These are phyloP conservation scores for Isaurus tuberculatus DNA, from an alignment of 92 coral and sea anemone species.

Conservation along the genomic window DNA sequence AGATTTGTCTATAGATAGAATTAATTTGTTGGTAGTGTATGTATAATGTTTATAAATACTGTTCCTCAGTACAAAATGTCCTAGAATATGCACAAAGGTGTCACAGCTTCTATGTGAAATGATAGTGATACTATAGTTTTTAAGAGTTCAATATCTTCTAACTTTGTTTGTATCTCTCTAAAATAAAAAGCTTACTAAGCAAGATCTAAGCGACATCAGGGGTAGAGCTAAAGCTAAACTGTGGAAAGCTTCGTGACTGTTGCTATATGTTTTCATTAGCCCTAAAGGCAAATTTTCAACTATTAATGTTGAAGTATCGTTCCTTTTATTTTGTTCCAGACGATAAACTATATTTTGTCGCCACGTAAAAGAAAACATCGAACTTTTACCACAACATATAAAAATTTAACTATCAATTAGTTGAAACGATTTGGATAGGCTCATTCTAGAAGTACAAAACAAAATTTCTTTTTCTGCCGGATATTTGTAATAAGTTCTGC, in stretches of 20 bases:
- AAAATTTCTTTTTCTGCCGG: background rate
- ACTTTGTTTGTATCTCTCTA: no score
- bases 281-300: slow-evolving; percentile 15
- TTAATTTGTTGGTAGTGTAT: background rate
- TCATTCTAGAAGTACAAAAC: background rate
- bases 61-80: background rate
- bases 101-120: background rate
- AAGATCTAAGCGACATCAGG: no score
- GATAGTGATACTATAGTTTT: background rate
- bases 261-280: background rate
- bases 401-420: slow-evolving; percentile 3
- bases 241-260: slow-evolving; percentile 30
- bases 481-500: background rate
- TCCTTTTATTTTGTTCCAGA: slow-evolving; percentile 30
- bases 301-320: slow-evolving; percentile 23
- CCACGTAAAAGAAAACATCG: slow-evolving; percentile 31
- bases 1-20: slow-evolving; percentile 17
- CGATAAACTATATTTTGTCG: slow-evolving; percentile 28
- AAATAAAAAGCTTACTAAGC: background rate
- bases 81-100: background rate
- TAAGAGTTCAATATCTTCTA: background rate
- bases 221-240: background rate
- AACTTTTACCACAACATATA: slow-evolving; percentile 7
- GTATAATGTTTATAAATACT: background rate
- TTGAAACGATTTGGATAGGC: background rate